Evolutionary conservation across 2,797 vertebrate genomes (phyloP).

Genomic region (Cyprinodon diabolis): DNA sequence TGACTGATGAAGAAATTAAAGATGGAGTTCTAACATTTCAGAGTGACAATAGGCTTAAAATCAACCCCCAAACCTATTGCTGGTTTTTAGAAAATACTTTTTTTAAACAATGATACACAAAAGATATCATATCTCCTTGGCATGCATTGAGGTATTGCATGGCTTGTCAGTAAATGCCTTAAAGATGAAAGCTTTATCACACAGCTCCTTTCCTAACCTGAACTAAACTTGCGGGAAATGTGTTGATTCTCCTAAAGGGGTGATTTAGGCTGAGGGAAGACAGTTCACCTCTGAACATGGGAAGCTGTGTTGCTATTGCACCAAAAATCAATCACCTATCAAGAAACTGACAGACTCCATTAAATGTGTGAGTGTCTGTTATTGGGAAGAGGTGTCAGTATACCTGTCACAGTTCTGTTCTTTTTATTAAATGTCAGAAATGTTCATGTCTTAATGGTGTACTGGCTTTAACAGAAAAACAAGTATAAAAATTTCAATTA

Average conservation of each 20-base stretch:
- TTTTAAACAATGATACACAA: neutral
- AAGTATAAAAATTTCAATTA: no score
- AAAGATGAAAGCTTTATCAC: neutral
- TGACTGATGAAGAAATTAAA: neutral
- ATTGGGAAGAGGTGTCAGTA: neutral
- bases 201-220: neutral
- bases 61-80: neutral
- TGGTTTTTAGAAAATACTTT: neutral
- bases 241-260: neutral
- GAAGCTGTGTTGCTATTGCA: neutral
- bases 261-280: neutral
- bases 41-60: no score
- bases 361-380: neutral
- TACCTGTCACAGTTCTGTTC: neutral
- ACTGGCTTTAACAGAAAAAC: neutral
- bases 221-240: neutral
- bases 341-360: neutral
- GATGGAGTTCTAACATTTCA: no score
- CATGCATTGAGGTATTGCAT: neutral
- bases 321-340: neutral
- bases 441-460: no score
- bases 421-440: neutral
- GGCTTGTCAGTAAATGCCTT: neutral
- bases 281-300: neutral
- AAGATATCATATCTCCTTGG: neutral